Percentiles rank a stretch among this genome's conserved stretches.
phyloP scores from a whole-genome alignment of 2,888 invertebrate genomes.

The Hypselothyrea guttata region DNA sequence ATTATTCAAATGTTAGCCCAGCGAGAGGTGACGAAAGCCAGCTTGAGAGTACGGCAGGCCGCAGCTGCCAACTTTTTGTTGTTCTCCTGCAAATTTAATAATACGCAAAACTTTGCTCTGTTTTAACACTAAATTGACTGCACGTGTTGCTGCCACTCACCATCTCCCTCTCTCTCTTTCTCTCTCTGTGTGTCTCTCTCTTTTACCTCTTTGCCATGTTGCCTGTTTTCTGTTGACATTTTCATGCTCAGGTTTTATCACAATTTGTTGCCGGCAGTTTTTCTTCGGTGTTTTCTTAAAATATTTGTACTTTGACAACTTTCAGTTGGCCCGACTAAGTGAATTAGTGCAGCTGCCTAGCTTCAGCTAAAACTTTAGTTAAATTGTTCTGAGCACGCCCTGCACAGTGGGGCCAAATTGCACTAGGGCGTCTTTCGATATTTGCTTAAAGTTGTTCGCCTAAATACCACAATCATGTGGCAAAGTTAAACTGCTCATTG shows the following conservation, averaged over 20 bases:
- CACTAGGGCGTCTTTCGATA: slow-evolving; percentile 25
- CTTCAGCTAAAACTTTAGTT: slow-evolving; percentile 47
- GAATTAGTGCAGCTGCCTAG: slow-evolving; percentile 56
- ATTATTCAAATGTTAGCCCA: slow-evolving; percentile 63
- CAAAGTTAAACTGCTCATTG: slow-evolving; percentile 9
- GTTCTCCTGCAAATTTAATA: slow-evolving; percentile 60
- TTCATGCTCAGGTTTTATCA: slow-evolving; percentile 42
- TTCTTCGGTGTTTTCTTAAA: slow-evolving; percentile 30
- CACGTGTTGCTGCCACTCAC: slow-evolving; percentile 31
- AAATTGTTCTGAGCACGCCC: slow-evolving; percentile 53
- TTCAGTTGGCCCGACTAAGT: slow-evolving; percentile 45
- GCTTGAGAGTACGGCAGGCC: slow-evolving; percentile 33
- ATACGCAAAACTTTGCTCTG: slow-evolving; percentile 54
- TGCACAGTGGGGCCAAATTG: neutral
- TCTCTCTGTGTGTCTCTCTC: neutral
- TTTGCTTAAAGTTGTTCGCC: slow-evolving; percentile 43
- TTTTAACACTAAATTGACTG: slow-evolving; percentile 54
- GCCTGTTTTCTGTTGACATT: slow-evolving; percentile 57
- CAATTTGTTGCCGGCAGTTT: slow-evolving; percentile 49
- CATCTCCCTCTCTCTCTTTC: neutral
- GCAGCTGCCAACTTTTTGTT: slow-evolving; percentile 45
- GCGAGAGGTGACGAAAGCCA: slow-evolving; percentile 53
- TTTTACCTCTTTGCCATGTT: slow-evolving; percentile 20
- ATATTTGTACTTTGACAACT: slow-evolving; percentile 56
- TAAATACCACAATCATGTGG: slow-evolving; percentile 1